Evolutionary conservation across 2,888 invertebrate genomes (phyloP), one percentile per base, ranked within the genome.

Genomic region (Argyresthia albistria): DNA sequence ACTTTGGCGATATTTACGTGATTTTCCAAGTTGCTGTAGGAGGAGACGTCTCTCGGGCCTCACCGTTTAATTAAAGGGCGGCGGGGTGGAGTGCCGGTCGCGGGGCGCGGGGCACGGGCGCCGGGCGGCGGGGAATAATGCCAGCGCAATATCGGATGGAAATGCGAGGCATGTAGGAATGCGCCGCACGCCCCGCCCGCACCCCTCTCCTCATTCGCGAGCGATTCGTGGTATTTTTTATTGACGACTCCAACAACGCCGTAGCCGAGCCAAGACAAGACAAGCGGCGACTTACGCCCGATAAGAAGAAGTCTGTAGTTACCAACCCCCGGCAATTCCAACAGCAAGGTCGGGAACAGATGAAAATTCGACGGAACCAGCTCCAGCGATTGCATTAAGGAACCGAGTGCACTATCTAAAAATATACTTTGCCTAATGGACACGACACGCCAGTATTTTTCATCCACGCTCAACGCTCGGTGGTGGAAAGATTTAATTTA

Each of bases 131-230:
- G 71, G 83, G 82, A 76, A 86, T 86, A 84, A 87, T 87, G 82
- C 83, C 83, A 81, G 82, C 84, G 86, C 86, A 87, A 87, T 87
- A 87, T 86, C 81, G 84, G 84, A 87, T 86, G 84, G 84, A 87
- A 86, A 86, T 87, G 86, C 82, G 81, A 81, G 87, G 87, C 83
- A 87, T 86, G 86, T 84, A 81, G 87, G 87, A 87, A 87, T 86
- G 83, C 82, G 83, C 81, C 82, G 76, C 78, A 72, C 80, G 75
- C 80, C 79, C 67, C 62, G 55, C 52, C 57, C 63, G 59, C 81
- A 39, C 46, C 8, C 45, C 79, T 77, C 78, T 76, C 73, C 74
- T 78, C 76, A 80, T 76, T 80, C 79, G 80, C 76, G 75, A 83
- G 76, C 83, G 75, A 87, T 84, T 81, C 81, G 73, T 80, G 86